Conservation (phyloP, 2,888 invertebrate genomes). For the Macrosoma leucophasiata region DNA sequence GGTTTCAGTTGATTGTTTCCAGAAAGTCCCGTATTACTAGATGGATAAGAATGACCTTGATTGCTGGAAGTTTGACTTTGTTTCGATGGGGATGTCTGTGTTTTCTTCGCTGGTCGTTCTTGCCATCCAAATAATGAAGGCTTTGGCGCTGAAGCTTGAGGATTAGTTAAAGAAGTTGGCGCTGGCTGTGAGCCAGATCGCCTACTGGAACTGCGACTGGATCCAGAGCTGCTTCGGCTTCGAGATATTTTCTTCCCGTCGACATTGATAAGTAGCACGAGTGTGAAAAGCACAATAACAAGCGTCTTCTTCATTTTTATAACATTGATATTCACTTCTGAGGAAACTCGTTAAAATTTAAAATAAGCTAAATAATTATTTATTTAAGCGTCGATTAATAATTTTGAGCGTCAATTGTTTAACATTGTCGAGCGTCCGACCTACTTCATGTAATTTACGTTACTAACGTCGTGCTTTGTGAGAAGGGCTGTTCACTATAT, state of each 20-base stretch:
- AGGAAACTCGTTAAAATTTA: no score
- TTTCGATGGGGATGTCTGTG: constrained; percentile 42
- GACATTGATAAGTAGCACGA: constrained; percentile 30
- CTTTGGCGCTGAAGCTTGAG: constrained; percentile 42
- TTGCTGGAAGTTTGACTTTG: constrained; percentile 31
- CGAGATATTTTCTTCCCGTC: constrained; percentile 51
- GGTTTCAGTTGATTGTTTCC: constrained; percentile 44
- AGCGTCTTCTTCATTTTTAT: constrained; percentile 20
- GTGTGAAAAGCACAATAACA: constrained; percentile 18
- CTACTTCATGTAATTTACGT: no score
- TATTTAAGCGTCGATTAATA: no score
- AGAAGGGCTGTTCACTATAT: no score
- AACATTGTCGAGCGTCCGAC: no score
- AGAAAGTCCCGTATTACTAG: constrained; percentile 54
- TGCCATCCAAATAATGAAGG: constrained; percentile 63
- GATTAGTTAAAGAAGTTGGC: constrained; percentile 58
- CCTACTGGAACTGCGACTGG: constrained; percentile 47
- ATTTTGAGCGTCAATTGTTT: no score
- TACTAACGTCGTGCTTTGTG: no score
- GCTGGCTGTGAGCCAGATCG: constrained; percentile 49
- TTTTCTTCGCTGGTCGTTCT: constrained; percentile 47
- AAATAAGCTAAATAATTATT: no score
- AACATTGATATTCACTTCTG: no score
- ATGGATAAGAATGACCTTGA: constrained; percentile 55
- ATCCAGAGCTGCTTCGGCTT: constrained; percentile 50